Conservation (phyloP, 2,888 invertebrate species). For the Rhingia campestris region DNA sequence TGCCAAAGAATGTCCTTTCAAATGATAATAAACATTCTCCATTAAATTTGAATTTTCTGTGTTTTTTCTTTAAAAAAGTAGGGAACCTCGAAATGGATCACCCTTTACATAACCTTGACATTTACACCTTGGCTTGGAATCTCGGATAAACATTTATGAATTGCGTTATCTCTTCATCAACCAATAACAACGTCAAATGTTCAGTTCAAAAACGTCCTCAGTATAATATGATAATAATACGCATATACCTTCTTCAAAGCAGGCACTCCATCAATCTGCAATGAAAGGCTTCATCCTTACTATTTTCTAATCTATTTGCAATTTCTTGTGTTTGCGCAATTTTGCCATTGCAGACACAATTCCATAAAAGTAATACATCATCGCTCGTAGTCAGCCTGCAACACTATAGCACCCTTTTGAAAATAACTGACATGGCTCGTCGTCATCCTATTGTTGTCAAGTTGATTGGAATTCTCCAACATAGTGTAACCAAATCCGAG, state of each 20-base stretch:
- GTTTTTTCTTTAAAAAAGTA: too few species aligned
- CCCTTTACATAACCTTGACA: too few species aligned
- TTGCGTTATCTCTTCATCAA: too few species aligned
- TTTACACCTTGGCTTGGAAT: too few species aligned
- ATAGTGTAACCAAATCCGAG: conserved; percentile 56
- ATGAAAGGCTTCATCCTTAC: conserved; percentile 14
- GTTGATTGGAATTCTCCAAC: conserved; percentile 65
- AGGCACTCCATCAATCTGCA: conserved; percentile 37
- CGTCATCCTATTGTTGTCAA: conserved; percentile 49
- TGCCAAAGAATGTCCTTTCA: too few species aligned
- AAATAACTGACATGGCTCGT: conserved; percentile 40
- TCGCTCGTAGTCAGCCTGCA: conserved; percentile 2
- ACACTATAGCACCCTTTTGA: conserved; percentile 32
- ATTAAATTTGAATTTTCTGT: too few species aligned
- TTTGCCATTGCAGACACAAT: conserved; percentile 13
- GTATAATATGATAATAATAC: neutral
- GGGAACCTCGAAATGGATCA: too few species aligned
- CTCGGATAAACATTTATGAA: too few species aligned
- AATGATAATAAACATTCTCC: too few species aligned
- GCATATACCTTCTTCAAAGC: neutral
- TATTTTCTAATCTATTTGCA: conserved; percentile 44
- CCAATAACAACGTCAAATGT: too few species aligned
- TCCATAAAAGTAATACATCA: conserved; percentile 31
- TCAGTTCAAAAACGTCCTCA: neutral
- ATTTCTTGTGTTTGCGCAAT: conserved; percentile 13